phyloP scores from a whole-genome alignment of 2,113 vertebrate genomes.

The Mustela lutreola region DNA sequence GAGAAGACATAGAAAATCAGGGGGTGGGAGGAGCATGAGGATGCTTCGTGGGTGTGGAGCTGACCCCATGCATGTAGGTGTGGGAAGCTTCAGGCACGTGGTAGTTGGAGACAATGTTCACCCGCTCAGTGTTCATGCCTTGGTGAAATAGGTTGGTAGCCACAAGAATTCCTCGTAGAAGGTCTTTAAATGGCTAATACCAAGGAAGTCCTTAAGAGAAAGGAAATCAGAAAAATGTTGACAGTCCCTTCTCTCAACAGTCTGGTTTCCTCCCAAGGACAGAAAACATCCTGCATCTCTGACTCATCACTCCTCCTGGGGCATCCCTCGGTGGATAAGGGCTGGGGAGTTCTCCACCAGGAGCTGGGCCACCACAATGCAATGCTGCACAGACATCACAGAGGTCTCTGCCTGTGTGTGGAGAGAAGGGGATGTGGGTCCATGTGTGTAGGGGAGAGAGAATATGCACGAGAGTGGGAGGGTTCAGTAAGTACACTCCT shows the following conservation, averaged over 20 bases:
- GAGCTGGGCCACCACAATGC: constrained; percentile 91
- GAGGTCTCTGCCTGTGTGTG: constrained; percentile 90
- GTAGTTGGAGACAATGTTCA: constrained; percentile 91
- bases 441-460: neutral
- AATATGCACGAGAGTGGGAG: neutral
- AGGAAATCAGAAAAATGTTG: constrained; percentile 48
- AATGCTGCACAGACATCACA: constrained; percentile 90
- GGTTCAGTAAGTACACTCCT: neutral
- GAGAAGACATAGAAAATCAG: neutral
- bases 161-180: constrained; percentile 90
- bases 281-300: too few relatives aligned
- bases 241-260: neutral
- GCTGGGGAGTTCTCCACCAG: constrained; percentile 92
- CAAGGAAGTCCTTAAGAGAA: constrained; percentile 86
- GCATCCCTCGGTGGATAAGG: constrained; percentile 89
- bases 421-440: too few relatives aligned
- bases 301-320: constrained; percentile 89
- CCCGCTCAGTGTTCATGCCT: constrained; percentile 91
- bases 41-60: neutral
- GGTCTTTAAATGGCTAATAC: constrained; percentile 91
- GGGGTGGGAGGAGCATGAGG: too few relatives aligned
- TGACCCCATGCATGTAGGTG: constrained; percentile 90
- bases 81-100: constrained; percentile 92
- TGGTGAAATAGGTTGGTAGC: constrained; percentile 90
- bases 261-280: neutral